Base-by-base conservation (phyloP, 92 coral and sea anemone genomes). In the Porites evermanni region DNA sequence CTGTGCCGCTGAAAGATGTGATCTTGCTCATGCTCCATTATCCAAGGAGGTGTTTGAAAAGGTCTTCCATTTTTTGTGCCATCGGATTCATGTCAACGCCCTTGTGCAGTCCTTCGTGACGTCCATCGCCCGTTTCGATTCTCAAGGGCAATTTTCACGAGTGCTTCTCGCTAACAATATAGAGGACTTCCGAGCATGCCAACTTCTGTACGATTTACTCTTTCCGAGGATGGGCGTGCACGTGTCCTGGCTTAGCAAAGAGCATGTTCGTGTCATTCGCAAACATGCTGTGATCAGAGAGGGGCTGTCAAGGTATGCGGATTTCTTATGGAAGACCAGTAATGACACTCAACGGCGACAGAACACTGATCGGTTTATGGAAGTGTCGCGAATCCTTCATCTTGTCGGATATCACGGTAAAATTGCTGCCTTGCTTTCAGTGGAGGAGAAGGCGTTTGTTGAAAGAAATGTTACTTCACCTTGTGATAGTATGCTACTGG, bases 141-240 rank as follows among this genome's bases (percentile, higher is more conserved):
- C 87, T 20, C 74, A 82, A 47, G 80, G 81, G 50, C 50, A 81
- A 60, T 59, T 89, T 13, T 19, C 77, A 8, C 88, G 79, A 47
- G 78, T 68, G 75, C 54, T 89, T 70, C 80, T 77, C 52, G 81
- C 83, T 12, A 56, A 44, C 8, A 88, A 74, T 23, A 68, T 81
- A 26, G 38, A 16, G 53, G 87, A 89, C 50, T 94, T 91, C 70
- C 69, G 67, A 63, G 97, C 92, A 60, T 89, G 95, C 59, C 75
- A 88, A 47, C 77, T 74, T 23, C 74, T 94, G 18, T 89, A 83
- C 81, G 88, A 87, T 20, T 56, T 92, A 50, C 66, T 94, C 79
- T 94, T 91, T 70, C 93, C 97, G 13, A 80, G 79, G 54, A 75
- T 79, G 65, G 95, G 93, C 51, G 85, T 77, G 60, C 88, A 87